Evolutionary conservation across 2,888 invertebrate genomes (phyloP).

Genomic region (Stegana nigrithorax): DNA sequence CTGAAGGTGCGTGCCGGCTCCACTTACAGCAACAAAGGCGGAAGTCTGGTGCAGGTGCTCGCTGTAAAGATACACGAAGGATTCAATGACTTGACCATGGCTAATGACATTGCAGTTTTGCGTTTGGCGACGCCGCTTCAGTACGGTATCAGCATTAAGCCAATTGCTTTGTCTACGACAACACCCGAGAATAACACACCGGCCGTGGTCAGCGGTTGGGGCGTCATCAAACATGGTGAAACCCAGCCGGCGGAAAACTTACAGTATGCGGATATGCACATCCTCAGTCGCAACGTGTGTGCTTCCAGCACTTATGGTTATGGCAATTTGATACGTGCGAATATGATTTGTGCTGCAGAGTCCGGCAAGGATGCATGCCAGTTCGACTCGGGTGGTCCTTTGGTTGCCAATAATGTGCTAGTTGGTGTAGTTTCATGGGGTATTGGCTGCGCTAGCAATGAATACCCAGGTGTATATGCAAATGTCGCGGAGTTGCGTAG

Average conservation of each 20-base stretch:
- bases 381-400: slow-evolving; percentile 57
- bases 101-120: slow-evolving; percentile 72
- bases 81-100: slow-evolving; percentile 32
- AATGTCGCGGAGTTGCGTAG: slow-evolving; percentile 52
- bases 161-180: slow-evolving; percentile 41
- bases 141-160: slow-evolving; percentile 37
- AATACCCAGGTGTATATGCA: slow-evolving; percentile 68
- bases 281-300: slow-evolving; percentile 39
- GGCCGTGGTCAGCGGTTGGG: slow-evolving; percentile 54
- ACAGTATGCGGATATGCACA: slow-evolving; percentile 37
- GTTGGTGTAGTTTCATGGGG: slow-evolving; percentile 68
- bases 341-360: slow-evolving; percentile 43
- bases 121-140: slow-evolving; percentile 36
- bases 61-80: slow-evolving; percentile 39
- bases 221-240: slow-evolving; percentile 29
- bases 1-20: slow-evolving; percentile 71
- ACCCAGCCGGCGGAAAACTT: slow-evolving; percentile 30
- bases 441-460: slow-evolving; percentile 61
- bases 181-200: slow-evolving; percentile 34
- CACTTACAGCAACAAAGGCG: slow-evolving; percentile 60
- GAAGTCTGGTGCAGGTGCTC: slow-evolving; percentile 36
- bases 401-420: slow-evolving; percentile 37
- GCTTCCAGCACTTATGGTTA: slow-evolving; percentile 47
- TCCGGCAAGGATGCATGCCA: slow-evolving; percentile 65
- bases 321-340: slow-evolving; percentile 44